Evolutionary conservation across 1,140 invertebrate species (phyloP).

Genomic region (Trachymyrmex septentrionalis): DNA sequence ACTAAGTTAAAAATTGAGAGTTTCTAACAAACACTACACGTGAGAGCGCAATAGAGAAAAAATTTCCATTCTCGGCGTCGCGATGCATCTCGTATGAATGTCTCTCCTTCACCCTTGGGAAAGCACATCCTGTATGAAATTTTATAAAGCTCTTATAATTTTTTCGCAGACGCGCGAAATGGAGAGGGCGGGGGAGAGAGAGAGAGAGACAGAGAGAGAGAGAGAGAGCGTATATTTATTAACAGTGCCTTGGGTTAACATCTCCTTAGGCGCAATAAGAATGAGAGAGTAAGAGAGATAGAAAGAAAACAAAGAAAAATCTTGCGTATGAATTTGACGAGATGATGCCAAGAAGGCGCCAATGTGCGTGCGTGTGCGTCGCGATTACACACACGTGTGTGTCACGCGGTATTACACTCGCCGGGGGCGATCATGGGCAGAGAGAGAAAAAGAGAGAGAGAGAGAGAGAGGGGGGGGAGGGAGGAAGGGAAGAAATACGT

Average conservation of each 20-base stretch:
- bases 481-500: slow-evolving; percentile 57
- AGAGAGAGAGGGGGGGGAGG: slow-evolving; percentile 19
- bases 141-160: neutral
- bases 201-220: slow-evolving; percentile 2
- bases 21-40: neutral
- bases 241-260: too few relatives aligned
- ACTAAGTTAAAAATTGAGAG: slow-evolving; percentile 5
- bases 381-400: neutral
- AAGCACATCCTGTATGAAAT: slow-evolving; percentile 10
- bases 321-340: slow-evolving; percentile 22
- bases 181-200: neutral
- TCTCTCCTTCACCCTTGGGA: neutral
- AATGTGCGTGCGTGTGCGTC: neutral
- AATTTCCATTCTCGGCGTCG: slow-evolving; percentile 18
- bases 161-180: slow-evolving; percentile 8
- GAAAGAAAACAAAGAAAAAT: neutral
- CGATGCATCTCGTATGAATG: neutral
- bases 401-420: slow-evolving; percentile 38
- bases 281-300: neutral
- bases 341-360: slow-evolving; percentile 17
- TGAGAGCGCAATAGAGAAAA: slow-evolving; percentile 5
- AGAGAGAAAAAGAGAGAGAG: neutral
- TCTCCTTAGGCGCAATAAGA: too few relatives aligned
- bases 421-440: neutral
- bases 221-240: too few relatives aligned